Conservation (phyloP, 2,888 invertebrate species). For the Aphodius sticticus region DNA sequence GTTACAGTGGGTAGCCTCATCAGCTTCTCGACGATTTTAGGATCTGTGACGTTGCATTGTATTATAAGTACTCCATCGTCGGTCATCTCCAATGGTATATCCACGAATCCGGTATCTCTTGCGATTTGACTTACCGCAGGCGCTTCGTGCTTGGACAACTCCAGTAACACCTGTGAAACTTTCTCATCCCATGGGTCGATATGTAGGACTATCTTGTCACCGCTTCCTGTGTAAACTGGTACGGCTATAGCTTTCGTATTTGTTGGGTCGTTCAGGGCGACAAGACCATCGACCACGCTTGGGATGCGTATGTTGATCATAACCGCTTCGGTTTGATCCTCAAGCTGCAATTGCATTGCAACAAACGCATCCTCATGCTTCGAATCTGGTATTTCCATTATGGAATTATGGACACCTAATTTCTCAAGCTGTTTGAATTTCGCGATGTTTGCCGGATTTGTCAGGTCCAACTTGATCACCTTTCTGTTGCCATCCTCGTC, state of each 20-base stretch:
- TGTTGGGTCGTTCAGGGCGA: slow-evolving; percentile 7
- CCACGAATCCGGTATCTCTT: background rate
- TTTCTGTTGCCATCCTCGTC: background rate
- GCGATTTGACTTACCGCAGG: background rate
- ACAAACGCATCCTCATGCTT: background rate
- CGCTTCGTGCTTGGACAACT: background rate
- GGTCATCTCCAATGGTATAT: slow-evolving; percentile 14
- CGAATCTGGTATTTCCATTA: background rate
- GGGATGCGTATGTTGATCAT: background rate
- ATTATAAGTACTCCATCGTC: background rate
- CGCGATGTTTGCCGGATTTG: background rate
- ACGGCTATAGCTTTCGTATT: background rate
- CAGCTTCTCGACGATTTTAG: background rate
- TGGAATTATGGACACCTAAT: background rate
- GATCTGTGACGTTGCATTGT: slow-evolving; percentile 5
- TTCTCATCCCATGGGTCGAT: background rate
- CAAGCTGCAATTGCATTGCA: background rate
- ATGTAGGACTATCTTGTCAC: background rate
- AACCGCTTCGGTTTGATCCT: background rate
- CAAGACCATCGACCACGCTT: background rate
- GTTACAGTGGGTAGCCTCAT: slow-evolving; percentile 10
- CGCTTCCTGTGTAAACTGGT: background rate
- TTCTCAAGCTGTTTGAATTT: background rate
- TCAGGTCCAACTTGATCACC: background rate
- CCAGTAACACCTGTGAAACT: background rate